Base-by-base conservation (phyloP, 2,888 invertebrate genomes). In the Bugulina stolonifera region DNA sequence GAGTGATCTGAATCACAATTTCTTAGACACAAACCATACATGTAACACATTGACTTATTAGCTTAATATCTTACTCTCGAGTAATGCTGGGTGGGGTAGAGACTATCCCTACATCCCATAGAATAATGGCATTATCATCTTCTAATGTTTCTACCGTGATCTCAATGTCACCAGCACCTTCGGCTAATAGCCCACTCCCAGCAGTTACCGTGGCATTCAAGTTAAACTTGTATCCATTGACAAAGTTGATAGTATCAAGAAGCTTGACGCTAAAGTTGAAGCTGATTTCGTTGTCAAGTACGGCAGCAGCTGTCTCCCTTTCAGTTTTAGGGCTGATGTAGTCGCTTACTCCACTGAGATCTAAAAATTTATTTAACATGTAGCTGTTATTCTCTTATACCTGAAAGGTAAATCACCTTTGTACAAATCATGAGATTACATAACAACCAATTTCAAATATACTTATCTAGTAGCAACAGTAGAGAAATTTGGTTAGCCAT, bases 201-300 rank as follows among this genome's bases (percentile, higher is more conserved):
- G 64, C 64, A 14, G 64, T 29, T 32, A 64, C 64, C 10, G 29
- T 64, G 14, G 64, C 64, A 64, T 10, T 29, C 32, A 64, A 14
- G n/a, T 64, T 27, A 32, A 64, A 64, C 32, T 27, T 5, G n/a
- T 14, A 64, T 29, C 34, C 32, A 27, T 64, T 32, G 5, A 64
- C 32, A 22, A 64, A 32, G 5, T 29, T 5, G 2, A 64, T 27
- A 10, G 64, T 64, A 64, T 64, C 64, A 27, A 64, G n/a, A 10
- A 64, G 18, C n/a, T 64, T 27, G 18, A 64, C 29, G 5, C 29
- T 25, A 32, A 64, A 64, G 10, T 22, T 29, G 34, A 64, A 64
- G 3, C 22, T 25, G n/a, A 64, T 25, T 32, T 64, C 64, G 32
- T 64, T 64, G 64, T 64, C 64, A 32, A 10, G 10, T 5, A 29